Evolutionary conservation across 2,888 invertebrate species (phyloP).

Genomic region (Hymenopus coronatus): DNA sequence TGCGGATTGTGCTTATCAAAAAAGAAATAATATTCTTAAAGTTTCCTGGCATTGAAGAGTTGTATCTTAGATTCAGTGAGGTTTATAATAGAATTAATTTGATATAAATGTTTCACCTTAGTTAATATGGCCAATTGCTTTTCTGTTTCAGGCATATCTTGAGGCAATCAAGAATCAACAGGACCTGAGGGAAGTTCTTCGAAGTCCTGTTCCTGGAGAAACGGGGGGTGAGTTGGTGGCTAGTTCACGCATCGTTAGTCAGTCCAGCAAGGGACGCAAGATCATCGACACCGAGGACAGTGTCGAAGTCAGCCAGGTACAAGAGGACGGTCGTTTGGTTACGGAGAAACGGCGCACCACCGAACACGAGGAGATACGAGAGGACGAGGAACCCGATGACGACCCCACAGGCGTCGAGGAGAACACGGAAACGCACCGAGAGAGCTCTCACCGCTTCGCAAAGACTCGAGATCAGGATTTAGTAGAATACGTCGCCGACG

Average conservation of each 20-base stretch:
- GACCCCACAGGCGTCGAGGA: slow-evolving; percentile 48
- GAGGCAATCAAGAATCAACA: slow-evolving; percentile 55
- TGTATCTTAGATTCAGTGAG: too few species aligned
- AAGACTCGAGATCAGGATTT: slow-evolving; percentile 78
- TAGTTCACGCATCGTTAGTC: slow-evolving; percentile 71
- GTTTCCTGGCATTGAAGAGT: too few species aligned
- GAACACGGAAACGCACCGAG: slow-evolving; percentile 50
- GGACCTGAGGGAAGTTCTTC: slow-evolving; percentile 68
- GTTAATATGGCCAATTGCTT: background rate
- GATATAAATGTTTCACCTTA: too few species aligned
- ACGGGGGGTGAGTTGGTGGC: slow-evolving; percentile 58
- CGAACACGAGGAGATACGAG: slow-evolving; percentile 77
- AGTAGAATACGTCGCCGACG: slow-evolving; percentile 80
- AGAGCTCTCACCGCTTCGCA: slow-evolving; percentile 61
- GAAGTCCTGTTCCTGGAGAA: slow-evolving; percentile 40
- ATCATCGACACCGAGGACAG: slow-evolving; percentile 82
- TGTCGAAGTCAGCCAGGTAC: slow-evolving; percentile 37
- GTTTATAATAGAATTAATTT: too few species aligned
- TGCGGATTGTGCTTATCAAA: too few species aligned
- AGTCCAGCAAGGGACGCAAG: slow-evolving; percentile 72
- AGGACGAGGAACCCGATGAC: slow-evolving; percentile 72
- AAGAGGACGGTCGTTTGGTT: slow-evolving; percentile 72
- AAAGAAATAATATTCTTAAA: too few species aligned
- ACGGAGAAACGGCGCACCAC: slow-evolving; percentile 81
- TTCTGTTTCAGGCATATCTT: slow-evolving; percentile 65